phyloP scores from a whole-genome alignment of 2,797 vertebrate genomes.

The Brotula barbata region DNA sequence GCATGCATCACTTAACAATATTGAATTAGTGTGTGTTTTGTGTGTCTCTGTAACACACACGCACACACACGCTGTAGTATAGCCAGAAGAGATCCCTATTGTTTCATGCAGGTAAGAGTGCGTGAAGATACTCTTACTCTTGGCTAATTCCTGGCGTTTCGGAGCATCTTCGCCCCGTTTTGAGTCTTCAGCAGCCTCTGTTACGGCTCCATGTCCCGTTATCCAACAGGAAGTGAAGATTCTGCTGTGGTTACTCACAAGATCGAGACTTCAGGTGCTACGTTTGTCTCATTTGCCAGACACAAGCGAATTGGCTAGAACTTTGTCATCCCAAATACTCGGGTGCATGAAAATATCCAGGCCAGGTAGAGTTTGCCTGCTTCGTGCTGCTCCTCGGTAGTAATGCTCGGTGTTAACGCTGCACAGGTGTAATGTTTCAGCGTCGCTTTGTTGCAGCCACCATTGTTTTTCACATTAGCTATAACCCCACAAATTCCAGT shows the following conservation, averaged over 20 bases:
- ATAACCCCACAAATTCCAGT: conserved; percentile 7
- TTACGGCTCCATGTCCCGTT: neutral
- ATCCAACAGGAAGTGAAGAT: neutral
- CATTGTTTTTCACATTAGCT: conserved; percentile 22
- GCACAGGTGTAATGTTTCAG: no score
- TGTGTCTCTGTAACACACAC: conserved; percentile 12
- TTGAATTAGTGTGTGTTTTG: conserved; percentile 59
- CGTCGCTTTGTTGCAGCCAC: no score
- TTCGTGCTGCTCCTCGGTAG: neutral
- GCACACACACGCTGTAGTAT: neutral
- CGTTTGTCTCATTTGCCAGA: no score
- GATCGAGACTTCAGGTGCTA: neutral
- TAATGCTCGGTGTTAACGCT: neutral
- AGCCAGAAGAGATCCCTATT: conserved; percentile 4
- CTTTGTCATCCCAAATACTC: neutral
- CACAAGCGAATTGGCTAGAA: no score
- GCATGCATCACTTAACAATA: conserved; percentile 69
- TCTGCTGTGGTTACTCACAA: neutral
- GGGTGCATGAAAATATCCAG: no score
- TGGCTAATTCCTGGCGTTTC: conserved; percentile 17
- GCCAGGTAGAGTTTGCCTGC: no score
- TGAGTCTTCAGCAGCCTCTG: no score
- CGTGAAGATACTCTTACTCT: conserved; percentile 26
- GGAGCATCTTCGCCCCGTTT: no score
- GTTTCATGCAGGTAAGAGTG: conserved; percentile 12